Percentiles rank a stretch among this genome's conserved stretches.
Conservation (phyloP, 2,113 vertebrate species). For the Sitta europaea region DNA sequence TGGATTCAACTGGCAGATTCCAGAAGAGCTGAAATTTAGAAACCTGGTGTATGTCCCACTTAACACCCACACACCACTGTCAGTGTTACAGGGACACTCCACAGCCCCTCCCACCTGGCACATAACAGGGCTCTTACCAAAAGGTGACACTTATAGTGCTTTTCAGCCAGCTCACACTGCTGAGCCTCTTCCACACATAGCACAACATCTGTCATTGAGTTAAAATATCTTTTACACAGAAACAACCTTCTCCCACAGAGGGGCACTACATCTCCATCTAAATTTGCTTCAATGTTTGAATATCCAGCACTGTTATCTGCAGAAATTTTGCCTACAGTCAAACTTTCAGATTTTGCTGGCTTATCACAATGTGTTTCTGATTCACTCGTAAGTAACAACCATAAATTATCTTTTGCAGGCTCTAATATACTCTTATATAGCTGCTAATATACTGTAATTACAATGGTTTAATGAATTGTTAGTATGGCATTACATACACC, state of each 20-base stretch:
- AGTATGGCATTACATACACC: background rate
- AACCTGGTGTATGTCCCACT: background rate
- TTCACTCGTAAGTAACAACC: background rate
- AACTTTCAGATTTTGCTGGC: background rate
- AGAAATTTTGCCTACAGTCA: background rate
- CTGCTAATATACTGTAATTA: background rate
- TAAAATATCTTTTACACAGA: conserved; percentile 44
- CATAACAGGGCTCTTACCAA: conserved; percentile 72
- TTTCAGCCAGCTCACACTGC: conserved; percentile 58
- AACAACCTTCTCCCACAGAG: background rate
- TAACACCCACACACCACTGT: background rate
- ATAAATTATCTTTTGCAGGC: background rate
- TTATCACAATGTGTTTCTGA: background rate
- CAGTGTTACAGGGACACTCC: background rate
- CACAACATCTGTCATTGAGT: conserved; percentile 72
- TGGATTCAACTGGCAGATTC: background rate
- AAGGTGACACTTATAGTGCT: conserved; percentile 61
- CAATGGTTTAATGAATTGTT: background rate
- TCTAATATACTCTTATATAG: background rate
- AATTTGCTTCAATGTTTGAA: background rate
- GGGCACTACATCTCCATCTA: background rate
- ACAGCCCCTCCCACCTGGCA: background rate
- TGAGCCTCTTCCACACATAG: conserved; percentile 62
- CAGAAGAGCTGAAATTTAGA: background rate
- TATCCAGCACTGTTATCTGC: background rate